Conservation (phyloP, 2,888 invertebrate species). For the Chalcis sispes region DNA sequence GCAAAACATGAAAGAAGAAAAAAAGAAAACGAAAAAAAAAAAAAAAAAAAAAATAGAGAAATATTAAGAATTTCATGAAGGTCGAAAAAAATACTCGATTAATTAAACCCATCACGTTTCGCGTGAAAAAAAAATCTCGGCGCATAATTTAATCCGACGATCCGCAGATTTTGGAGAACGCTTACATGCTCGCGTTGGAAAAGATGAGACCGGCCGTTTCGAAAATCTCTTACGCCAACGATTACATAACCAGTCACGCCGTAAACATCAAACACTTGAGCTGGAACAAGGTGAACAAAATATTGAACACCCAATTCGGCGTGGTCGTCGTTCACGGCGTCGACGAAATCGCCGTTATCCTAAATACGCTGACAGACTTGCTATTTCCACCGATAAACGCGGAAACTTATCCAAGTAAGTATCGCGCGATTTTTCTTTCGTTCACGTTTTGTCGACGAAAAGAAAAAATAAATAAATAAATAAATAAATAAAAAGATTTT, state of each 20-base stretch:
- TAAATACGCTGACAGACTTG: conserved; percentile 85
- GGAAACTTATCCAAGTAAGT: conserved; percentile 60
- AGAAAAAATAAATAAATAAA: too few relatives aligned
- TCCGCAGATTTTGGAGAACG: conserved; percentile 69
- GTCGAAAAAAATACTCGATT: too few relatives aligned
- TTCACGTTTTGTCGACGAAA: too few relatives aligned
- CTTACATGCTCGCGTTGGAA: conserved; percentile 66
- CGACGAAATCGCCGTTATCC: conserved; percentile 82
- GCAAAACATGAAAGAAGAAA: background rate
- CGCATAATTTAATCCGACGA: too few relatives aligned
- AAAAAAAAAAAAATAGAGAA: too few relatives aligned
- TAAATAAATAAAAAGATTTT: too few relatives aligned
- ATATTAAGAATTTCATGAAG: too few relatives aligned
- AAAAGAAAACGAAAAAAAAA: background rate
- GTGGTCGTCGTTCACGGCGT: conserved; percentile 82
- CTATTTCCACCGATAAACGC: conserved; percentile 81
- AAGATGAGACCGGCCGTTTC: conserved; percentile 67
- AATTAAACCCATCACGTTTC: too few relatives aligned
- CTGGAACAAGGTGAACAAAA: conserved; percentile 85
- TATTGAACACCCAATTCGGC: conserved; percentile 83
- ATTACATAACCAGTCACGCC: conserved; percentile 79
- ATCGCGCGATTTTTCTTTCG: too few relatives aligned
- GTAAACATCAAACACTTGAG: conserved; percentile 82
- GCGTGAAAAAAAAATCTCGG: too few relatives aligned
- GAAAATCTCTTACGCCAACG: conserved; percentile 77